Percentiles rank a stretch among this genome's conserved stretches.
Evolutionary conservation across 2,888 invertebrate genomes (phyloP).

Genomic region (Aspidiotus destructor): DNA sequence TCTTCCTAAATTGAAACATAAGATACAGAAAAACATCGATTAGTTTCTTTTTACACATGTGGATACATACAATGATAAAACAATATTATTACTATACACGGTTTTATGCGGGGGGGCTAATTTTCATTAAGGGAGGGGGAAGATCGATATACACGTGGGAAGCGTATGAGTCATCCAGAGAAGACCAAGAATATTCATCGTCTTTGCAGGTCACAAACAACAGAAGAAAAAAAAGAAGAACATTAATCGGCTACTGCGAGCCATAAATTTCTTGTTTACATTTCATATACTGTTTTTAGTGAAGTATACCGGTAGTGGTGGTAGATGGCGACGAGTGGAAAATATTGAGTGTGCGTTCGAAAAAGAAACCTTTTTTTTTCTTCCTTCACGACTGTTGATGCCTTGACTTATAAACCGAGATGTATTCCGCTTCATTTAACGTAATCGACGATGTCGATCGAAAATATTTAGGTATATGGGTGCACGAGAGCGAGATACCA

Average conservation of each 20-base stretch:
- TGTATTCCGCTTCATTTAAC: no score
- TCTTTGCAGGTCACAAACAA: background rate
- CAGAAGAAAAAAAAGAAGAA: background rate
- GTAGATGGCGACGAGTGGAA: no score
- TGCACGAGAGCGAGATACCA: no score
- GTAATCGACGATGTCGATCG: no score
- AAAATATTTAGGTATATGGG: no score
- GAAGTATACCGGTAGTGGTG: no score
- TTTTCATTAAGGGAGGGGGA: background rate
- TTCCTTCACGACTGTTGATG: no score
- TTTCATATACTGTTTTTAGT: background rate
- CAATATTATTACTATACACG: background rate
- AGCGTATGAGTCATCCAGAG: background rate
- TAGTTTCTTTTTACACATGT: conserved; percentile 9
- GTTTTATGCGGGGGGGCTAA: background rate
- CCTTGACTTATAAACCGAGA: no score
- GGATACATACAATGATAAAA: background rate
- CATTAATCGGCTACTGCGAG: conserved; percentile 1
- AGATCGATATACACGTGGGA: conserved; percentile 1
- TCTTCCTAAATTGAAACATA: conserved; percentile 27
- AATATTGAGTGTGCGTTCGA: no score
- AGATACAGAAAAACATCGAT: conserved; percentile 16
- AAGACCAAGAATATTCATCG: conserved; percentile 2
- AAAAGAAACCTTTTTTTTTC: no score
- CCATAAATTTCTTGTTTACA: conserved; percentile 4